phyloP scores from a whole-genome alignment of 1,140 invertebrate genomes.

The Ptiloglossa arizonensis region DNA sequence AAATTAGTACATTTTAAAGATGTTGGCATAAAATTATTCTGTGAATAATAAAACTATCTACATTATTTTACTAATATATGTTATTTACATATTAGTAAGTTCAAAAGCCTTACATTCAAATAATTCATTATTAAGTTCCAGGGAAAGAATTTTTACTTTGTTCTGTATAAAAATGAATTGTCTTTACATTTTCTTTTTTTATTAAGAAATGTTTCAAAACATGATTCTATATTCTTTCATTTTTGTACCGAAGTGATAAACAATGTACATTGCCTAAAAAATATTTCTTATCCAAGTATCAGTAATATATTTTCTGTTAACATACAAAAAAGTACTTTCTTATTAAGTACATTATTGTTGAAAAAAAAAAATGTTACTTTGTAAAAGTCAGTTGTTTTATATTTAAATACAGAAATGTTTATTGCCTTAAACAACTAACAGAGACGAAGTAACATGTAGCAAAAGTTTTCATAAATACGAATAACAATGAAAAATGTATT shows the following conservation, averaged over 20 bases:
- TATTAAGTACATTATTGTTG: neutral
- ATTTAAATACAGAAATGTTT: neutral
- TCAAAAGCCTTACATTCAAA: neutral
- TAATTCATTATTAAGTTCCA: neutral
- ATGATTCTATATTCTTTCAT: neutral
- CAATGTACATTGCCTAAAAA: neutral
- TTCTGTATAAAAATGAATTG: neutral
- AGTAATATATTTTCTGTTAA: neutral
- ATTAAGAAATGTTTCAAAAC: neutral
- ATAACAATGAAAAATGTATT: neutral
- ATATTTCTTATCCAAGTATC: slow-evolving; percentile 15
- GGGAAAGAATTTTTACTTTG: neutral
- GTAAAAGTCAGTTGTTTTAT: neutral
- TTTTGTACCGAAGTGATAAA: neutral
- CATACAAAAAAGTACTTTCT: slow-evolving; percentile 4
- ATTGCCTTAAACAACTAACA: neutral
- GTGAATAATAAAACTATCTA: neutral
- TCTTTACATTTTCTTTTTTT: neutral
- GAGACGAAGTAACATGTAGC: neutral
- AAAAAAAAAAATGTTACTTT: slow-evolving; percentile 4
- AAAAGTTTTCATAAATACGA: neutral
- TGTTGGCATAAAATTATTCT: neutral
- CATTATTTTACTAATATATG: slow-evolving; percentile 8
- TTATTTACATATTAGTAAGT: neutral
- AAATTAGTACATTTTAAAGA: neutral